phyloP scores from a whole-genome alignment of 2,797 vertebrate genomes.

The Paratrypauchen microcephalus region DNA sequence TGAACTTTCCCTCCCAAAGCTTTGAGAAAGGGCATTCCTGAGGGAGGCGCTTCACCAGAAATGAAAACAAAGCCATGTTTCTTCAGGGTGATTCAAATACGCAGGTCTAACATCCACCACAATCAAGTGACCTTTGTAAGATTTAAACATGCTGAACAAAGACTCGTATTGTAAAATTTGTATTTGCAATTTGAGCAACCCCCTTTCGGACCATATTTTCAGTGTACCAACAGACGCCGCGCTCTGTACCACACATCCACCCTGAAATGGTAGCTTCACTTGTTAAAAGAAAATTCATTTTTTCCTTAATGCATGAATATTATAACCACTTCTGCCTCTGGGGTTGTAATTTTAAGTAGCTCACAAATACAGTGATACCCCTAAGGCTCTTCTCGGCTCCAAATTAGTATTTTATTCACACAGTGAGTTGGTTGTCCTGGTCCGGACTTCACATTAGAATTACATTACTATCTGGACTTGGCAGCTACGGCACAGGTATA shows the following conservation, averaged over 20 bases:
- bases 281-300: not conserved
- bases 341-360: conserved; percentile 9
- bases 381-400: conserved; percentile 6
- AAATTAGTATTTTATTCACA: conserved; percentile 3
- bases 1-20: too few relatives aligned
- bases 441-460: conserved; percentile 19
- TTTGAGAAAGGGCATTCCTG: too few relatives aligned
- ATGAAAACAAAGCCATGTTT: too few relatives aligned
- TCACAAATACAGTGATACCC: conserved; percentile 1
- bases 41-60: too few relatives aligned
- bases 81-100: too few relatives aligned
- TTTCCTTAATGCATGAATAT: not conserved
- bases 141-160: too few relatives aligned
- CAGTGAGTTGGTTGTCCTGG: conserved; percentile 10
- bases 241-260: not conserved
- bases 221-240: not conserved
- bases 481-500: conserved; percentile 16
- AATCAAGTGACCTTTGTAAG: too few relatives aligned
- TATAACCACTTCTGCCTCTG: not conserved
- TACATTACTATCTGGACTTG: conserved; percentile 31
- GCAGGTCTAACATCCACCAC: too few relatives aligned
- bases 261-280: not conserved
- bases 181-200: too few relatives aligned
- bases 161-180: too few relatives aligned
- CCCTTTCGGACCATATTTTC: too few relatives aligned